phyloP scores from a whole-genome alignment of 2,888 invertebrate species.

The Arenicola marina region DNA sequence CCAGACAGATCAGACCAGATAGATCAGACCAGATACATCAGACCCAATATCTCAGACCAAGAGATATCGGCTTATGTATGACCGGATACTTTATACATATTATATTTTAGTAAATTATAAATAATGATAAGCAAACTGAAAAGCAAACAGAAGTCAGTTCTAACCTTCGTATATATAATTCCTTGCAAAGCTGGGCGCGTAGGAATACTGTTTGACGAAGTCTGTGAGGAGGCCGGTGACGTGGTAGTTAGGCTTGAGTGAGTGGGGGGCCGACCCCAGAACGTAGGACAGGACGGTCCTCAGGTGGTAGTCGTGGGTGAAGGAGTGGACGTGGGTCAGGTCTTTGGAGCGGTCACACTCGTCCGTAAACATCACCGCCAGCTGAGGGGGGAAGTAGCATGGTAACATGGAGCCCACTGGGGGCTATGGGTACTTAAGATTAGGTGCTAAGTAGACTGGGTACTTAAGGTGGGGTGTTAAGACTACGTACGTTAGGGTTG shows the following conservation, averaged over 20 bases:
- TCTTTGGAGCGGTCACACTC: slow-evolving; percentile 71
- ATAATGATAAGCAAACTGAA: not conserved
- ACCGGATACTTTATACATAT: too few relatives aligned
- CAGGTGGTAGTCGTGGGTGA: slow-evolving; percentile 78
- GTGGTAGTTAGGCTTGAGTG: slow-evolving; percentile 68
- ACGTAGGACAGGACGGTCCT: slow-evolving; percentile 70
- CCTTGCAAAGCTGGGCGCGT: slow-evolving; percentile 76
- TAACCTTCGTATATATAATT: slow-evolving; percentile 74
- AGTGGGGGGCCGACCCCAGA: not conserved
- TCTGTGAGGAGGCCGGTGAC: slow-evolving; percentile 75
- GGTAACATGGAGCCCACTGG: too few relatives aligned
- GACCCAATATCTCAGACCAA: too few relatives aligned
- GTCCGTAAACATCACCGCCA: slow-evolving; percentile 49
- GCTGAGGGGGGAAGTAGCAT: slow-evolving; percentile 18
- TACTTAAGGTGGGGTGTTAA: too few relatives aligned
- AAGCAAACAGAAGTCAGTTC: not conserved
- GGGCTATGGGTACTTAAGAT: too few relatives aligned
- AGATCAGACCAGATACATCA: too few relatives aligned
- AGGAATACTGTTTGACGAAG: slow-evolving; percentile 77
- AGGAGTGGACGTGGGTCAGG: slow-evolving; percentile 76
- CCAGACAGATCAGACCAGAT: too few relatives aligned
- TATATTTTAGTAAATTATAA: too few relatives aligned
- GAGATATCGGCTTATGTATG: too few relatives aligned
- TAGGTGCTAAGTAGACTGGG: too few relatives aligned
- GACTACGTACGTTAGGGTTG: too few relatives aligned